Base-by-base conservation (phyloP, 2,797 vertebrate species). In the Selene dorsalis region DNA sequence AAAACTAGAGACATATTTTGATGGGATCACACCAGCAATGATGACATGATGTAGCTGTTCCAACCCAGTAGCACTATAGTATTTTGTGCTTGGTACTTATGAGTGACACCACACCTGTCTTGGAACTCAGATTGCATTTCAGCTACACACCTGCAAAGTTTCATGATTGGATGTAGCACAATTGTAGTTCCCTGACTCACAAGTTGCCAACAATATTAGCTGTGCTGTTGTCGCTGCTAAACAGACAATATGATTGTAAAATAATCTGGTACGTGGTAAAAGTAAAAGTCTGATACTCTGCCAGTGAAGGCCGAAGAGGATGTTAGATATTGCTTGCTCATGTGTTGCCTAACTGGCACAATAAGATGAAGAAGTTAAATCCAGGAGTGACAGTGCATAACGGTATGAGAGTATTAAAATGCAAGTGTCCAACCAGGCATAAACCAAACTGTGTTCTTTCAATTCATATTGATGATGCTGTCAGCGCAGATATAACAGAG, bases 281-380 rank as follows among this genome's bases (percentile, higher is more conserved):
- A 52, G 32, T 62, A 18, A 65, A 32, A 59, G 22, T n/a, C 32
- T 71, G 39, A 52, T 24, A 24, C 11, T 6, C 18, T 17, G n/a
- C 20, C 52, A 18, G 59, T 73, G 38, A 69, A n/a, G 57, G 24
- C 3, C 47, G 6, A 53, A 58, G 9, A 72, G 20, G 45, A 14
- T 38, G 52, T 22, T 60, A 22, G 66, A 75, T 39, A 57, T 26
- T 53, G 8, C 47, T 35, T 20, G 28, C 22, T 53, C 12, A 3
- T 38, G 16, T 11, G 5, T 69, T 69, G 24, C 65, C 24, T 55
- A 10, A 62, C 14, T 53, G 65, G 10, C 50, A 64, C 30, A 35
- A 35, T 52, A 47, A 73, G 60, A 55, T 38, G 12, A 52, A 73
- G 24, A 52, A 61, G 17, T 30, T 39, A 43, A 74, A 75, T 68